Evolutionary conservation across 2,797 vertebrate genomes (phyloP), one percentile per base, ranked within the genome.

Genomic region (Emydoidea blandingii): DNA sequence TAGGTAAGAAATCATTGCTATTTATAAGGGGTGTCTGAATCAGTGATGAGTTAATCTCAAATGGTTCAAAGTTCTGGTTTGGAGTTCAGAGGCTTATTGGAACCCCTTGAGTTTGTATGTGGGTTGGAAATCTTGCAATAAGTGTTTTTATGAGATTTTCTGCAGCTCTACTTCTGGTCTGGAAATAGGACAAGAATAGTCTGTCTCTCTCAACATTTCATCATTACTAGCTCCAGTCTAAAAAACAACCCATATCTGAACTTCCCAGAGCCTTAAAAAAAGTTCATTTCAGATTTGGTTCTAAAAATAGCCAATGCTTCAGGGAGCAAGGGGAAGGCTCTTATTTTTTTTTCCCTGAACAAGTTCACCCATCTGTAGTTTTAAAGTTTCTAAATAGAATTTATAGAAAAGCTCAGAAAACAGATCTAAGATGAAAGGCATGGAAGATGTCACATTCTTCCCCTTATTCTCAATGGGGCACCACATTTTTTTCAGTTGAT

Each of bases 221-320:
- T 65, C 53, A 81, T 21, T 93, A 92, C 79, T 87, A 18, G 47
- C 84, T 96, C 44, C 78, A 92, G 25, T 50, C 95, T 16, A 41
- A 94, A 83, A 85, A 94, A 54, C 21, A 21, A 90, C 82, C 4
- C 8, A 1, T 19, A 76, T 62, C 5, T 52, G 76, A 88, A 2
- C n/a, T 84, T 5, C 83, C 80, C 50, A 90, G 65, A 88, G 85
- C 57, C 7, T 47, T 23, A 93, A 95, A 91, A 87, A 72, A 16
- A 10, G 57, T 80, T 41, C 34, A 93, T 53, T 80, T 68, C 78
- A 27, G 34, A 86, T 9, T 56, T 74, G 14, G 72, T 92, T 83
- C 82, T 85, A 65, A 57, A 87, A 90, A 84, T 21, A 82, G 21
- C 3, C n/a, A 83, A 5, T 53, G 25, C 88, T 95, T 89, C 79